These are phyloP conservation scores for Pogona vitticeps DNA, from an alignment of 2,113 vertebrate genomes.

Conservation along the genomic window DNA sequence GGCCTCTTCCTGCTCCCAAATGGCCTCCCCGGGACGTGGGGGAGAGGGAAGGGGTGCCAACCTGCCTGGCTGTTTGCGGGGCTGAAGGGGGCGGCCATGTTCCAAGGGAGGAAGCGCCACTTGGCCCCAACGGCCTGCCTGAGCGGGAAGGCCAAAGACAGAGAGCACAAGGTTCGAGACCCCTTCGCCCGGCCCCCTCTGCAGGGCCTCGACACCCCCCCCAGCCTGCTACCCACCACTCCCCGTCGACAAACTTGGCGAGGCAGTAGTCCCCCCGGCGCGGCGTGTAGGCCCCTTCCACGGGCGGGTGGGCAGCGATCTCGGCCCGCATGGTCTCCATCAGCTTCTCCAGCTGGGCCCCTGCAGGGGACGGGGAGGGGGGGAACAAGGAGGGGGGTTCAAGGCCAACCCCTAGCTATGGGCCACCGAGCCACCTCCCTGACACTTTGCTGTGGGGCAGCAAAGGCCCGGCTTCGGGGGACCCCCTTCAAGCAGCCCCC, in stretches of 20 bases:
- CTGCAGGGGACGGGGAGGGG: constrained; percentile 59
- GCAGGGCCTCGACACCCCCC: not conserved
- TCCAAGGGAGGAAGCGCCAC: too few species aligned
- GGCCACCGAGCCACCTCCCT: not conserved
- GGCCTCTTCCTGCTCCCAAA: too few species aligned
- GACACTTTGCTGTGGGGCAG: not conserved
- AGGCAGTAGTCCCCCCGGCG: constrained; percentile 94
- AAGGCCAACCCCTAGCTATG: too few species aligned
- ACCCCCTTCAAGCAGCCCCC: not conserved
- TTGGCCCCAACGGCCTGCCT: too few species aligned
- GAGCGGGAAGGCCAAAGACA: too few species aligned
- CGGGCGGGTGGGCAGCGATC: constrained; percentile 86
- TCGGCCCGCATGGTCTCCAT: constrained; percentile 97
- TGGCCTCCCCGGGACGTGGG: too few species aligned
- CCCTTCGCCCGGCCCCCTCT: not conserved
- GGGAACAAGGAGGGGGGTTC: not conserved
- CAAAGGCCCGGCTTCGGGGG: not conserved
- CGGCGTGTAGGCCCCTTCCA: constrained; percentile 87
- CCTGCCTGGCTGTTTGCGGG: too few species aligned
- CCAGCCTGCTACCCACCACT: constrained; percentile 58
- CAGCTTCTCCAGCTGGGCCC: constrained; percentile 91
- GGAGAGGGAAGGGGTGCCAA: too few species aligned
- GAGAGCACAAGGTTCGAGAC: too few species aligned
- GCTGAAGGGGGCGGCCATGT: too few species aligned
- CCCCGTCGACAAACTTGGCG: constrained; percentile 93